phyloP scores from a whole-genome alignment of 2,888 invertebrate species.

The Pammene fasciana region DNA sequence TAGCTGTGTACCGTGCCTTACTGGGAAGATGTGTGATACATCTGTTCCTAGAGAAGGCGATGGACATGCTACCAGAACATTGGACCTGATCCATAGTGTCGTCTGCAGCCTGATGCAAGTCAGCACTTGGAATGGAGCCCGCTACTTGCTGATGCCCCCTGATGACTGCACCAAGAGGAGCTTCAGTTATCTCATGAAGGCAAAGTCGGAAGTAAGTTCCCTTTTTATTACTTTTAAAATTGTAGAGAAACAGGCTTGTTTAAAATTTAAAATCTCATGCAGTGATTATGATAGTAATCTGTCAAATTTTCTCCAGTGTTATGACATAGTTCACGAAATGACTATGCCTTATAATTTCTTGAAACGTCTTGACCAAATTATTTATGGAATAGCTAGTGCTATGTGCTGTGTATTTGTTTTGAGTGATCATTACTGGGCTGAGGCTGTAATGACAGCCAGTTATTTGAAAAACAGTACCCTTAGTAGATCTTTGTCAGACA shows the following conservation, averaged over 20 bases:
- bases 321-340: slow-evolving; percentile 4
- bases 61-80: neutral
- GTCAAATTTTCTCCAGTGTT: slow-evolving; percentile 12
- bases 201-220: slow-evolving; percentile 31
- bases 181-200: slow-evolving; percentile 19
- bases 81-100: neutral
- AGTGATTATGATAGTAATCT: slow-evolving; percentile 6
- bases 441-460: no score
- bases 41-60: neutral
- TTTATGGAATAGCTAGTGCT: no score
- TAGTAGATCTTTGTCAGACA: no score
- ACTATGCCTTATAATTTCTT: slow-evolving; percentile 1
- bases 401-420: slow-evolving; percentile 15
- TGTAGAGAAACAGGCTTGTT: slow-evolving; percentile 27
- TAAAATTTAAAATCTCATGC: slow-evolving; percentile 1
- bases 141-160: slow-evolving; percentile 25
- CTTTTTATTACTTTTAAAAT: slow-evolving; percentile 20
- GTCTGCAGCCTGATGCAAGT: slow-evolving; percentile 4
- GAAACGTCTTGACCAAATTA: no score
- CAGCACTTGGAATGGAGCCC: slow-evolving; percentile 20
- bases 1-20: no score
- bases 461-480: neutral
- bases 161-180: slow-evolving; percentile 31
- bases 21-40: slow-evolving; percentile 17
- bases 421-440: no score